Conservation (phyloP, 2,888 invertebrate species). For the Odontocolon sp. region DNA sequence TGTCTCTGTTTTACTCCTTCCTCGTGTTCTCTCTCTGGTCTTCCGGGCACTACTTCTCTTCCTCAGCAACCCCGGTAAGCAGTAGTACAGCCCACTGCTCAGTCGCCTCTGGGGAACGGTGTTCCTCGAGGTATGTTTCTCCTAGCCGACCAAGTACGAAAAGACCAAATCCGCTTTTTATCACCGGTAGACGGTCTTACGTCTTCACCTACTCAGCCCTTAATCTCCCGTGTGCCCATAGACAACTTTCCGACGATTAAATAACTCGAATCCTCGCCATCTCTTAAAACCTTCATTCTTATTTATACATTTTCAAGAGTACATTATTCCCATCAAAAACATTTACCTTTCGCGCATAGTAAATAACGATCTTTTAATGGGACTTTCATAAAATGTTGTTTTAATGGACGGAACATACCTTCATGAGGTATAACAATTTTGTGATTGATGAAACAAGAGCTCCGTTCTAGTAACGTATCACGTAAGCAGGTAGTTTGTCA, state of each 20-base stretch:
- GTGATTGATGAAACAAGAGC: conserved; percentile 41
- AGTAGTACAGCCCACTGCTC: conserved; percentile 1
- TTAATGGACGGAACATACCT: not conserved
- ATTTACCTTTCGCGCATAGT: no score
- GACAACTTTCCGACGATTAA: no score
- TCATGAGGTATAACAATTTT: conserved; percentile 10
- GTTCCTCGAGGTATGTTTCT: conserved; percentile 28
- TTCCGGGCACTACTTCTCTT: conserved; percentile 23
- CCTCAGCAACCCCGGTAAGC: not conserved
- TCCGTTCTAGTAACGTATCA: conserved; percentile 19
- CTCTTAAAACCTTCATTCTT: no score
- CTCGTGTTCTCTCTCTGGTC: conserved; percentile 40
- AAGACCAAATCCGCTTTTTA: conserved; percentile 48
- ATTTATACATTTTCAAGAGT: no score
- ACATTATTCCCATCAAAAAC: no score
- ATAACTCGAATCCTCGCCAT: no score
- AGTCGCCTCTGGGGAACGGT: conserved; percentile 5
- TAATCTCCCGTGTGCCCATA: no score
- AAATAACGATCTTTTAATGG: no score
- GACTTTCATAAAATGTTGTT: not conserved
- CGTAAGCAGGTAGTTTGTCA: conserved; percentile 55
- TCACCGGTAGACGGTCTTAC: conserved; percentile 26
- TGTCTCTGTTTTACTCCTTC: not conserved
- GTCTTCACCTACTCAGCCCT: not conserved
- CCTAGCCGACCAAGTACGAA: conserved; percentile 16